Evolutionary conservation across 2,888 invertebrate genomes (phyloP).

Genomic region (Ichneumoninae sp.): DNA sequence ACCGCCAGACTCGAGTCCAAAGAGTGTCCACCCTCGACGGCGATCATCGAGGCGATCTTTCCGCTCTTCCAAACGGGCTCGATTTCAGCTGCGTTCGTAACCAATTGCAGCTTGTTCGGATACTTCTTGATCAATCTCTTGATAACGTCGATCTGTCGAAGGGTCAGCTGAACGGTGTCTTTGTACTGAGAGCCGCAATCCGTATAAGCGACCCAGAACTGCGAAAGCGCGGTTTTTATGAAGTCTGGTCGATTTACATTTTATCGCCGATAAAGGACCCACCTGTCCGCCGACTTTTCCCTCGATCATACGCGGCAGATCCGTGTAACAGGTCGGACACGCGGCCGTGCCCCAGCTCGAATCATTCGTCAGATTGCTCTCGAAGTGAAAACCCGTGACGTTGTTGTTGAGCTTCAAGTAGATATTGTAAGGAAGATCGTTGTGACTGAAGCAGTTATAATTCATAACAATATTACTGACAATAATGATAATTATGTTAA

Average conservation of each 20-base stretch:
- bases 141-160: constrained; percentile 88
- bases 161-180: constrained; percentile 86
- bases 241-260: constrained; percentile 6
- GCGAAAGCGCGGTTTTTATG: neutral
- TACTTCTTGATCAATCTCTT: constrained; percentile 85
- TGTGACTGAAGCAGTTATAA: constrained; percentile 83
- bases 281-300: constrained; percentile 87
- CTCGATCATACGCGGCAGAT: constrained; percentile 85
- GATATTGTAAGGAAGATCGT: constrained; percentile 85
- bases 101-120: constrained; percentile 82
- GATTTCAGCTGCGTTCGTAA: constrained; percentile 81
- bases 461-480: neutral
- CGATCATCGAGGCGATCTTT: constrained; percentile 87
- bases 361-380: constrained; percentile 82
- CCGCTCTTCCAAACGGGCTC: constrained; percentile 78
- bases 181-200: constrained; percentile 85
- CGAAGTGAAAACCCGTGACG: constrained; percentile 82
- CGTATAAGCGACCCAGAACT: constrained; percentile 88
- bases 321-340: constrained; percentile 85
- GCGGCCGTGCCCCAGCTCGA: constrained; percentile 81
- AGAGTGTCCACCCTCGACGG: constrained; percentile 88
- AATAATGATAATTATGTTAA: too few relatives aligned
- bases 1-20: constrained; percentile 87
- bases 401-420: constrained; percentile 82
- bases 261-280: constrained; percentile 63